Evolutionary conservation across 2,888 invertebrate species (phyloP).

Genomic region (Drosophila leonis): DNA sequence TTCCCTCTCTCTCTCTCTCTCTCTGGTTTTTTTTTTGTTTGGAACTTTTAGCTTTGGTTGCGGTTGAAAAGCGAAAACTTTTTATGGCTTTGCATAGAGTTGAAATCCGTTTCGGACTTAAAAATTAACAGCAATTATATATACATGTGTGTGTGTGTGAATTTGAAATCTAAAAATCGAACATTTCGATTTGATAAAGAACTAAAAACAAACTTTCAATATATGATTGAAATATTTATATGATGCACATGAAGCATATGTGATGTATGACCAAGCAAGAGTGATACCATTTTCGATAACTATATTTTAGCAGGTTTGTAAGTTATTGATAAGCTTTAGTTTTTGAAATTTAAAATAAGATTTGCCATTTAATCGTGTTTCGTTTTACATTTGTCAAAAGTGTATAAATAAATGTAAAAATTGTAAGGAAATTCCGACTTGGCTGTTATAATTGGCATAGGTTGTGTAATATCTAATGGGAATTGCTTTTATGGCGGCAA

Average conservation of each 20-base stretch:
- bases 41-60: constrained; percentile 7
- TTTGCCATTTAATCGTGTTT: neutral
- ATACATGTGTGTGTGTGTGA: neutral
- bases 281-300: neutral
- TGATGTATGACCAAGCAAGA: neutral
- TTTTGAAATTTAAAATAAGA: too few species aligned
- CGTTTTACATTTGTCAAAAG: neutral
- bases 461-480: too few species aligned
- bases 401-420: too few species aligned
- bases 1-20: neutral
- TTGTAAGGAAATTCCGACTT: too few species aligned
- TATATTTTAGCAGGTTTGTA: neutral
- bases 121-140: constrained; percentile 15
- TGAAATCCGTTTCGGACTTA: constrained; percentile 17
- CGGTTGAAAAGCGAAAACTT: constrained; percentile 15
- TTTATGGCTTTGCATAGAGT: constrained; percentile 20
- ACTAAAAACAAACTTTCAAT: neutral
- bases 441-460: too few species aligned
- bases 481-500: too few species aligned
- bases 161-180: constrained; percentile 5
- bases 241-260: neutral
- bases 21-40: neutral
- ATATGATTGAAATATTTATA: neutral
- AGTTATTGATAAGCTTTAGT: neutral
- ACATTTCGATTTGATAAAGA: neutral